Percentiles rank a stretch among this genome's conserved stretches.
phyloP scores from a whole-genome alignment of 64 coral and sea anemone genomes.

The Cladopsammia gracilis region DNA sequence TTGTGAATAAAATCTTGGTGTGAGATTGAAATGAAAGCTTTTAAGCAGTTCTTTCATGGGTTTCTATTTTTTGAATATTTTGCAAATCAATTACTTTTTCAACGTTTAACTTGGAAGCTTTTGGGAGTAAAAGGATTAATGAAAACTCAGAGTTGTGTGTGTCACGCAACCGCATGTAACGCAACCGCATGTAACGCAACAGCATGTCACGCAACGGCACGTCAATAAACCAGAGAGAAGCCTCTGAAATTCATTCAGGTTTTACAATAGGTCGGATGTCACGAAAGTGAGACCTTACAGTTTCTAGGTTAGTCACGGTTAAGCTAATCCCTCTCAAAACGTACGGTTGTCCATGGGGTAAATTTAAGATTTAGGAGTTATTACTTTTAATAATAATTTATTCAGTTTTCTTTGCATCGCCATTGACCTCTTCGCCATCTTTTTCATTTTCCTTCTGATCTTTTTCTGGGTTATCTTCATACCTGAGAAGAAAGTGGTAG shows the following conservation, averaged over 20 bases:
- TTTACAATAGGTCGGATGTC: not conserved
- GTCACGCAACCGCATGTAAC: not conserved
- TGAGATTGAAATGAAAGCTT: too few species aligned
- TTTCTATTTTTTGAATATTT: too few species aligned
- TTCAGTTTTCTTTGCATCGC: constrained; percentile 50
- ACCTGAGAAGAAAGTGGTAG: constrained; percentile 9
- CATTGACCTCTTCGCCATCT: constrained; percentile 44
- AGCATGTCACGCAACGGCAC: not conserved
- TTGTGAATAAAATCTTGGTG: too few species aligned
- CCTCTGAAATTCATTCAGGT: not conserved
- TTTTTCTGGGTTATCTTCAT: constrained; percentile 71
- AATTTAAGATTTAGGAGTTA: not conserved
- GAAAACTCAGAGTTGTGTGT: not conserved
- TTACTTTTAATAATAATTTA: not conserved
- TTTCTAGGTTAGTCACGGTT: not conserved
- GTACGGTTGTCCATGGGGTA: not conserved
- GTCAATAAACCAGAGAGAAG: too few species aligned
- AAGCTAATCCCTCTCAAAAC: not conserved
- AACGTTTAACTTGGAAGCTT: too few species aligned
- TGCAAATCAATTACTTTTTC: too few species aligned
- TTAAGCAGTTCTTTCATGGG: too few species aligned
- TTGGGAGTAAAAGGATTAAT: not conserved
- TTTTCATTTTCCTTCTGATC: constrained; percentile 4
- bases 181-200: not conserved
- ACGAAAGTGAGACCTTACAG: not conserved